These are phyloP conservation scores for Emys orbicularis DNA, from an alignment of 2,797 vertebrate genomes.

Conservation along the genomic window DNA sequence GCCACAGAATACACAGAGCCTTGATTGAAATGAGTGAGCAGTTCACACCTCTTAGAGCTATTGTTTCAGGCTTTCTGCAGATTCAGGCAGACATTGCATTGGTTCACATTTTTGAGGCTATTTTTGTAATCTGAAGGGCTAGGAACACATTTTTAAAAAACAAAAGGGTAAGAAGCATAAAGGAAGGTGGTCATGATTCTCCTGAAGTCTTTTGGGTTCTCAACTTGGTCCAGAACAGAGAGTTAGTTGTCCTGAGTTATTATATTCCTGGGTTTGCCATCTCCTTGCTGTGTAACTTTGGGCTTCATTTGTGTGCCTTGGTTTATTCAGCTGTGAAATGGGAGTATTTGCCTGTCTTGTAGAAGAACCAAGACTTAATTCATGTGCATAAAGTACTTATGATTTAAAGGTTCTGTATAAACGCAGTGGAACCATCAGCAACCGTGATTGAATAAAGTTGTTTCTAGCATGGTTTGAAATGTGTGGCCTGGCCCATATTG, in stretches of 20 bases:
- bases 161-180: slow-evolving; percentile 65
- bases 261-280: neutral
- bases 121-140: slow-evolving; percentile 66
- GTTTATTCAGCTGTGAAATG: neutral
- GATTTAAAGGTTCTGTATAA: neutral
- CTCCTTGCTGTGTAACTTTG: neutral
- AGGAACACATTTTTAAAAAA: slow-evolving; percentile 54
- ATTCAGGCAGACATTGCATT: slow-evolving; percentile 64
- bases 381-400: fast-evolving
- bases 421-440: fast-evolving
- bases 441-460: neutral
- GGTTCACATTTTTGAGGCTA: slow-evolving; percentile 67
- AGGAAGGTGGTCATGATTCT: slow-evolving; percentile 53
- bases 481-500: fast-evolving
- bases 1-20: slow-evolving; percentile 54
- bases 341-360: neutral
- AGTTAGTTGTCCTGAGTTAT: neutral
- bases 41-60: slow-evolving; percentile 61
- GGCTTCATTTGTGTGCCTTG: neutral
- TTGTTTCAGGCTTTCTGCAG: slow-evolving; percentile 57
- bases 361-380: neutral
- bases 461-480: neutral
- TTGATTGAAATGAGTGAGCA: slow-evolving; percentile 58
- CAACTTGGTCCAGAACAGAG: neutral
- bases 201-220: neutral